These are phyloP conservation scores for Aphelinus certus DNA, from an alignment of 1,140 invertebrate species.

Conservation along the genomic window DNA sequence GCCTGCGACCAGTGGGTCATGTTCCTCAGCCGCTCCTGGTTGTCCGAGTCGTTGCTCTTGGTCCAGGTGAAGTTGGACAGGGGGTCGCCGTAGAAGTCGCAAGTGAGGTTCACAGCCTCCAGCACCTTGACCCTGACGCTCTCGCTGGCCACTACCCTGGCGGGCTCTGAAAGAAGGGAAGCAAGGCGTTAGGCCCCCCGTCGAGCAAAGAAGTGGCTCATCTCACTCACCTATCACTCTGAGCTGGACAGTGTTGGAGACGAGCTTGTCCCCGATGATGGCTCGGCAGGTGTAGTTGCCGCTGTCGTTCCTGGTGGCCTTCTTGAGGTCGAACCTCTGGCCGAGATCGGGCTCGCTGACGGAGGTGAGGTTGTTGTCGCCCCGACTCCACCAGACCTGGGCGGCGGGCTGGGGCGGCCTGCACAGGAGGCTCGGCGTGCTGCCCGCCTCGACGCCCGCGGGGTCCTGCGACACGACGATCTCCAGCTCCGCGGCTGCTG, in stretches of 20 bases:
- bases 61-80: constrained; percentile 68
- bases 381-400: constrained; percentile 57
- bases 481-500: constrained; percentile 27
- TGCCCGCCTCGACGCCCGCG: constrained; percentile 60
- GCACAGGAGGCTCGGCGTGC: constrained; percentile 59
- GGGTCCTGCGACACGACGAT: constrained; percentile 56
- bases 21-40: constrained; percentile 59
- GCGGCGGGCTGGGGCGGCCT: constrained; percentile 50
- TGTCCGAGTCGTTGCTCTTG: constrained; percentile 67
- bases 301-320: constrained; percentile 64
- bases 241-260: constrained; percentile 58
- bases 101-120: constrained; percentile 64
- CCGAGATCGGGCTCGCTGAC: constrained; percentile 55
- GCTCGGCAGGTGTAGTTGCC: constrained; percentile 69
- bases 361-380: constrained; percentile 58
- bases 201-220: not conserved
- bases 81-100: constrained; percentile 70
- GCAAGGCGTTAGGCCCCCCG: no score
- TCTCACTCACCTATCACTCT: constrained; percentile 58
- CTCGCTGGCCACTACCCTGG: constrained; percentile 61
- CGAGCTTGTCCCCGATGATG: constrained; percentile 55
- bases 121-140: constrained; percentile 65
- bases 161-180: constrained; percentile 60
- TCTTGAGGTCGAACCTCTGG: constrained; percentile 62
- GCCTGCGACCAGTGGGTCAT: constrained; percentile 54